Base-by-base conservation (phyloP, 1,140 invertebrate species). In the Plectus sambesii region DNA sequence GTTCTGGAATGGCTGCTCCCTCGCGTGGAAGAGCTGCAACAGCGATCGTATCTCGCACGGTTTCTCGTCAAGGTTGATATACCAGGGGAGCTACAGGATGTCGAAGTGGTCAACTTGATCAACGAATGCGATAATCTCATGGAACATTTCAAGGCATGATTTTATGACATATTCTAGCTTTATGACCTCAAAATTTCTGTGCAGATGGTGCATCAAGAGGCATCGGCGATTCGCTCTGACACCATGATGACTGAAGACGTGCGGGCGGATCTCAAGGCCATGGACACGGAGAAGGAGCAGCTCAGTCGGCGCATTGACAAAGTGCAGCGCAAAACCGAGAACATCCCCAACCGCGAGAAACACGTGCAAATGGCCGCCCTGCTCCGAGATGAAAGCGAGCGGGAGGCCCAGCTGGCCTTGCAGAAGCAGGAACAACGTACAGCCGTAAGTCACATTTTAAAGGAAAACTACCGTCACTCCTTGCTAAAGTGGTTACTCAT, bases 1-100 rank as follows among this genome's bases (percentile, higher is more conserved):
- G 44, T 62, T 4, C 37, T 62, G 2, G 55, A 65, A 39, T 62
- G 62, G 62, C 58, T 62, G 5, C 60, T 65, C 33, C 29, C 42
- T 3, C 62, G 66, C 42, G 53, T 62, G 6, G 59, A 61, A 33
- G 30, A 46, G 19, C 27, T 62, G 5, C 61, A 66, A 26, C 59
- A 62, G 39, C 35, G 59, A 5, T 35, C 63, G 20, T 60, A 60
- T 37, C 38, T 60, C 35, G 58, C 57, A 19, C 61, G 44, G 20
- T 66, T 53, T 45, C 33, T 62, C 27, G 66, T 56, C 8, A 45
- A 48, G 25, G 44, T 62, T 20, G 60, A 62, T 17, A 44, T 62
- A 17, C 60, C 62, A 41, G 26, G 36, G n/a, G 60, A 62, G 5
- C 37, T 47, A 15, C 55, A 58, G 25, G 44, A 59, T 0, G 49